Conservation (phyloP, 2,888 invertebrate genomes). For the Epistrophe grossulariae region DNA sequence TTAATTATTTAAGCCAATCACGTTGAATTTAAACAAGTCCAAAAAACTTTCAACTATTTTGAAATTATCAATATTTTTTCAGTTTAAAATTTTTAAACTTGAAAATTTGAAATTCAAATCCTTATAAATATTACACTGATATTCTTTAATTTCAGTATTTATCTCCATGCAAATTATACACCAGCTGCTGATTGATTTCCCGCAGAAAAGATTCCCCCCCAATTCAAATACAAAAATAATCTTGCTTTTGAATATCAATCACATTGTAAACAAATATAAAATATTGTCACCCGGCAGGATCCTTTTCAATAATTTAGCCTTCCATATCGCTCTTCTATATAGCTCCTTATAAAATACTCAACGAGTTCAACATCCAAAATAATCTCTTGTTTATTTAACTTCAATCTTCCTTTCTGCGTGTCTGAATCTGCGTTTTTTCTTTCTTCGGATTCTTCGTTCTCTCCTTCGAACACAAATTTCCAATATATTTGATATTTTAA, state of each 20-base stretch:
- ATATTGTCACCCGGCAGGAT: slow-evolving; percentile 43
- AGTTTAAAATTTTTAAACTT: not conserved
- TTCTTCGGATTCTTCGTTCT: slow-evolving; percentile 10
- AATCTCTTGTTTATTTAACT: slow-evolving; percentile 67
- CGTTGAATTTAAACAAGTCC: too few species aligned
- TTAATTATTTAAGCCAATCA: too few species aligned
- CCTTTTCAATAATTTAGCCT: slow-evolving; percentile 41
- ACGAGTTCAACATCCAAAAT: slow-evolving; percentile 38
- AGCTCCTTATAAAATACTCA: slow-evolving; percentile 3
- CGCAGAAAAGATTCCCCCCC: slow-evolving; percentile 7
- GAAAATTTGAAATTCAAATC: not conserved
- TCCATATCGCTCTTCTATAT: not conserved
- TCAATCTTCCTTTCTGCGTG: slow-evolving; percentile 42
- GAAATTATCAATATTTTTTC: too few species aligned
- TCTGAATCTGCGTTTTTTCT: slow-evolving; percentile 11
- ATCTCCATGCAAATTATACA: not conserved
- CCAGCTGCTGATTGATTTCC: slow-evolving; percentile 10
- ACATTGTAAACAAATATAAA: slow-evolving; percentile 40
- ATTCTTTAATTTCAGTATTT: not conserved
- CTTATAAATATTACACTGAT: not conserved
- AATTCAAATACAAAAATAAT: slow-evolving; percentile 25
- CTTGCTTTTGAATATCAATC: slow-evolving; percentile 54
- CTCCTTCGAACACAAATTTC: slow-evolving; percentile 19
- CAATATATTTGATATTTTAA: slow-evolving; percentile 76
- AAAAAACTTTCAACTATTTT: too few species aligned